Conservation (phyloP, 2,113 vertebrate genomes). For the Polypterus senegalus region DNA sequence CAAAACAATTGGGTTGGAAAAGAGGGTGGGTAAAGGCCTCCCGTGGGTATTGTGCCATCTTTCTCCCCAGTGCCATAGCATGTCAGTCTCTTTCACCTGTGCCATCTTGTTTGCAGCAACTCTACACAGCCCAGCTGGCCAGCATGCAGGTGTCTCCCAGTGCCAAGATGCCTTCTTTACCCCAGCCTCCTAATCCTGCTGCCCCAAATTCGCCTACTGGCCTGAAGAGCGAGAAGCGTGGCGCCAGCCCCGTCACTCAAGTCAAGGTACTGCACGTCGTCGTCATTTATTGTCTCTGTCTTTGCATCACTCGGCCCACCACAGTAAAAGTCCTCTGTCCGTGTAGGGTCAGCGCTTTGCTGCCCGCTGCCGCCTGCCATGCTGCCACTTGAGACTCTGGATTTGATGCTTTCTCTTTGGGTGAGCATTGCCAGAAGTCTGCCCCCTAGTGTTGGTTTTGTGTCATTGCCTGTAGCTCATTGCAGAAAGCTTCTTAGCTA, state of each 20-base stretch:
- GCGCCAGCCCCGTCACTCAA: constrained; percentile 89
- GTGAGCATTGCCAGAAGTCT: too few relatives aligned
- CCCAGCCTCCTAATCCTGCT: constrained; percentile 75
- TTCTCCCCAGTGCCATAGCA: constrained; percentile 41
- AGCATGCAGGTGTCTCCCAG: constrained; percentile 98
- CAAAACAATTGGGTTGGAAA: not conserved
- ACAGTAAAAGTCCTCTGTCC: too few relatives aligned
- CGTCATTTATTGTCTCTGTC: too few relatives aligned
- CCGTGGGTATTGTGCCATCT: not conserved
- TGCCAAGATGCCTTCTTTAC: constrained; percentile 91
- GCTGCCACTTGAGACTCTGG: too few relatives aligned
- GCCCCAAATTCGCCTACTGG: constrained; percentile 87
- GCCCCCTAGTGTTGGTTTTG: too few relatives aligned
- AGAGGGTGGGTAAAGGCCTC: not conserved
- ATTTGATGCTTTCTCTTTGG: too few relatives aligned
- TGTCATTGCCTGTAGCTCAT: too few relatives aligned
- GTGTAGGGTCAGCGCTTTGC: too few relatives aligned
- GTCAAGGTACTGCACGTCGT: constrained; percentile 63
- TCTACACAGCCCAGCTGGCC: constrained; percentile 96
- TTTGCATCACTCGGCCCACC: too few relatives aligned
- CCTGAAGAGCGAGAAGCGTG: constrained; percentile 95
- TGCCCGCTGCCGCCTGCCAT: too few relatives aligned
- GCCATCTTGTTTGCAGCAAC: constrained; percentile 73
- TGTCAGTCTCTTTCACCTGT: constrained; percentile 41
- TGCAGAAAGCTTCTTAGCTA: too few relatives aligned